Evolutionary conservation across 1,140 invertebrate species (phyloP).

Genomic region (Megathymus violae): DNA sequence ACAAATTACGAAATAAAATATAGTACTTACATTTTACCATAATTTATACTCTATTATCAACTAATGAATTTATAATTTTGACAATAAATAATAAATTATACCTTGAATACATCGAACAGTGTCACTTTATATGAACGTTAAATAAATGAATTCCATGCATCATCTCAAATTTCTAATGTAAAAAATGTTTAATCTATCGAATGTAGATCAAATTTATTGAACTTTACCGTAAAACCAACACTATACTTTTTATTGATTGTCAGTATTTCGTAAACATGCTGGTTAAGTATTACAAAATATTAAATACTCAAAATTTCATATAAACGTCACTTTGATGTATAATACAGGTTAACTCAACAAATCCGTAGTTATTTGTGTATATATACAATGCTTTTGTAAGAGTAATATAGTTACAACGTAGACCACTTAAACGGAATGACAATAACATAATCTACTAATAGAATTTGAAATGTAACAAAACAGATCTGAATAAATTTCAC

Average conservation of each 20-base stretch:
- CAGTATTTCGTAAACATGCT: too few relatives aligned
- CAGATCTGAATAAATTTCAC: constrained; percentile 73
- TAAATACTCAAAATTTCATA: not conserved
- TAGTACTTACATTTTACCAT: constrained; percentile 30
- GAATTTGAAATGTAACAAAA: constrained; percentile 68
- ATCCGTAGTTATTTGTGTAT: not conserved
- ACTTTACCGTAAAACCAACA: too few relatives aligned
- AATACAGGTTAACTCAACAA: not conserved
- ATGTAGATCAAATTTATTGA: too few relatives aligned
- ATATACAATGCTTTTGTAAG: too few relatives aligned
- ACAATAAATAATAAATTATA: constrained; percentile 7
- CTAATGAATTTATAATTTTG: not conserved
- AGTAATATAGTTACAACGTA: not conserved
- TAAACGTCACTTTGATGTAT: constrained; percentile 18
- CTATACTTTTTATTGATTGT: too few relatives aligned
- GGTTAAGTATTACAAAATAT: too few relatives aligned
- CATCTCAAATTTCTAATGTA: too few relatives aligned
- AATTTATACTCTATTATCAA: constrained; percentile 3
- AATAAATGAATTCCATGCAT: too few relatives aligned
- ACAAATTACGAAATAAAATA: constrained; percentile 11
- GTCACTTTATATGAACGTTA: constrained; percentile 8
- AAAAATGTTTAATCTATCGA: too few relatives aligned
- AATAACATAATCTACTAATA: constrained; percentile 60
- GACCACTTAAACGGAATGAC: constrained; percentile 61
- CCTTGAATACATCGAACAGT: not conserved